These are phyloP conservation scores for Mycetomoellerius zeteki DNA, from an alignment of 1,140 invertebrate genomes.

Conservation along the genomic window DNA sequence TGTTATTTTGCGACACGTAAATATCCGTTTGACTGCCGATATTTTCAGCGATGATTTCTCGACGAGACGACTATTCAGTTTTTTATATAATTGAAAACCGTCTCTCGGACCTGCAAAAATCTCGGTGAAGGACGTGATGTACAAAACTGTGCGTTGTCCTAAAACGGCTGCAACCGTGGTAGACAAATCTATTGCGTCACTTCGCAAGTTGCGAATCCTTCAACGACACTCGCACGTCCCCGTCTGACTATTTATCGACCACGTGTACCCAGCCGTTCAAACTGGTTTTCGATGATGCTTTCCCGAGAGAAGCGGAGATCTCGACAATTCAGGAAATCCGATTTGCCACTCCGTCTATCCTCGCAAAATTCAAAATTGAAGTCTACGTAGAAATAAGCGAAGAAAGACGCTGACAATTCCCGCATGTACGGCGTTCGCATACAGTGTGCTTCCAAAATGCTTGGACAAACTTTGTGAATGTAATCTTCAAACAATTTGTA, in stretches of 20 bases:
- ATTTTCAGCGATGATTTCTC: constrained; percentile 21
- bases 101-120: neutral
- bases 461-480: neutral
- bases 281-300: constrained; percentile 59
- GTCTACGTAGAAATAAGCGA: constrained; percentile 50
- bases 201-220: constrained; percentile 47
- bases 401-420: constrained; percentile 40
- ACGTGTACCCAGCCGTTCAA: constrained; percentile 51
- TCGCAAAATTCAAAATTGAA: constrained; percentile 64
- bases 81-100: constrained; percentile 25
- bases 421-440: neutral
- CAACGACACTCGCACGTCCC: constrained; percentile 51
- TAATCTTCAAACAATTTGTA: neutral
- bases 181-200: constrained; percentile 51
- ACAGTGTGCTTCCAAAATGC: constrained; percentile 29
- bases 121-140: neutral
- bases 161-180: constrained; percentile 25
- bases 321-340: constrained; percentile 60
- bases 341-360: constrained; percentile 63
- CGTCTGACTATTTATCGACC: constrained; percentile 61
- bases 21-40: constrained; percentile 29
- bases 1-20: neutral
- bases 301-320: constrained; percentile 48
- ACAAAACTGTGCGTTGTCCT: constrained; percentile 30
- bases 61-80: neutral